phyloP scores from a whole-genome alignment of 2,797 vertebrate genomes.

The Acanthornis magna region DNA sequence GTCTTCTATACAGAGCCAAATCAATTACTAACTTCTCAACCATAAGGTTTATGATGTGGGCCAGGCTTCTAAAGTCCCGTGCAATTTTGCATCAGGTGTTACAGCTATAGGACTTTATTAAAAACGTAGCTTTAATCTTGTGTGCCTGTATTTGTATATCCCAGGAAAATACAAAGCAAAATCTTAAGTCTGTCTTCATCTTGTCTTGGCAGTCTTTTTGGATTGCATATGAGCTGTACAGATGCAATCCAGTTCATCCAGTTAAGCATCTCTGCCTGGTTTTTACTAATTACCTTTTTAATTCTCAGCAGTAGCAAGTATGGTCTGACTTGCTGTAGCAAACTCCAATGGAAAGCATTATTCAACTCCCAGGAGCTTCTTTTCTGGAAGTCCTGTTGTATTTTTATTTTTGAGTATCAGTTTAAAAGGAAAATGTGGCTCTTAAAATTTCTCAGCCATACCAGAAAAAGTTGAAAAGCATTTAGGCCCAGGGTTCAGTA shows the following conservation, averaged over 20 bases:
- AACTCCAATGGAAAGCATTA: not conserved
- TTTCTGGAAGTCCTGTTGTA: not conserved
- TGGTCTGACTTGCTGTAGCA: not conserved
- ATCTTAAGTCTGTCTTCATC: not conserved
- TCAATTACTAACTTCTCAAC: constrained; percentile 8
- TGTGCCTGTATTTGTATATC: not conserved
- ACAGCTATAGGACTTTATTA: not conserved
- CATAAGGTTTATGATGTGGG: not conserved
- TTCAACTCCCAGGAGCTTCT: not conserved
- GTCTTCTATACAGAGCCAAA: constrained; percentile 22
- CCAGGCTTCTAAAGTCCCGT: not conserved
- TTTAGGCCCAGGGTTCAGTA: not conserved
- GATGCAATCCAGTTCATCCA: not conserved
- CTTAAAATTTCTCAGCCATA: not conserved
- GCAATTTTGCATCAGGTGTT: not conserved
- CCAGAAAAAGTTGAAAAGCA: not conserved
- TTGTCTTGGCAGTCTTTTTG: not conserved
- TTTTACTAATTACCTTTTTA: not conserved
- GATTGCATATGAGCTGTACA: not conserved
- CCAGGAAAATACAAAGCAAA: not conserved
- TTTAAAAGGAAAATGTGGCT: not conserved
- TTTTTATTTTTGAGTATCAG: not conserved
- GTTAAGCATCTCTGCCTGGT: not conserved
- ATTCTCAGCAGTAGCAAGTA: not conserved
- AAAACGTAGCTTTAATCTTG: not conserved